Evolutionary conservation across 92 coral and sea anemone species (phyloP).

Genomic region (Actinostola sp.): DNA sequence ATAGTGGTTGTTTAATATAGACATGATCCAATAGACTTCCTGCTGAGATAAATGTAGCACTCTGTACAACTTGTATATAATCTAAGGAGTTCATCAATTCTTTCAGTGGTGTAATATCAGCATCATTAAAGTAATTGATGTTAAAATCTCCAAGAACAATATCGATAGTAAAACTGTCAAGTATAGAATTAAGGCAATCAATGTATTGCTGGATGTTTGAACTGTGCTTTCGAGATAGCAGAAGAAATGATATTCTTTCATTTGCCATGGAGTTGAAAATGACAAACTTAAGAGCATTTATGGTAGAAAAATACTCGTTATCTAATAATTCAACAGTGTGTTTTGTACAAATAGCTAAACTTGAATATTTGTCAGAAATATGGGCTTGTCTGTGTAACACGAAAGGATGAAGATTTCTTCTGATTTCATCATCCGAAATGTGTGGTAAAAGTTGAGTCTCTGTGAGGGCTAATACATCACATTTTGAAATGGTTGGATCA

Average conservation of each 20-base stretch:
- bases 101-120: slow-evolving; percentile 16
- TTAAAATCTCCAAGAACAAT: slow-evolving; percentile 5
- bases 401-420: slow-evolving; percentile 39
- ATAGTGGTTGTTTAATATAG: slow-evolving; percentile 19
- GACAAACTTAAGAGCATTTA: slow-evolving; percentile 27
- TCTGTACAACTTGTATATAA: slow-evolving; percentile 51
- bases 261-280: slow-evolving; percentile 16
- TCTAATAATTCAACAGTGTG: slow-evolving; percentile 16
- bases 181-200: neutral
- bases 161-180: slow-evolving; percentile 11
- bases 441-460: slow-evolving; percentile 62
- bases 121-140: slow-evolving; percentile 32
- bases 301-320: slow-evolving; percentile 18
- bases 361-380: slow-evolving; percentile 31
- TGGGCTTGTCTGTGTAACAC: slow-evolving; percentile 50
- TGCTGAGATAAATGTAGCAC: no score
- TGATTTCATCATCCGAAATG: slow-evolving; percentile 34
- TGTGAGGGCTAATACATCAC: slow-evolving; percentile 66
- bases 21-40: slow-evolving; percentile 51
- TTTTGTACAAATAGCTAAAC: slow-evolving; percentile 20
- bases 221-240: slow-evolving; percentile 36
- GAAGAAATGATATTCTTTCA: slow-evolving; percentile 31
- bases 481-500: slow-evolving; percentile 38
- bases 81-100: slow-evolving; percentile 22
- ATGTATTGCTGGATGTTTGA: slow-evolving; percentile 24